Percentiles rank a stretch among this genome's conserved stretches.
These are phyloP conservation scores for Rhinella marina DNA, from an alignment of 2,797 vertebrate genomes.

Conservation along the genomic window DNA sequence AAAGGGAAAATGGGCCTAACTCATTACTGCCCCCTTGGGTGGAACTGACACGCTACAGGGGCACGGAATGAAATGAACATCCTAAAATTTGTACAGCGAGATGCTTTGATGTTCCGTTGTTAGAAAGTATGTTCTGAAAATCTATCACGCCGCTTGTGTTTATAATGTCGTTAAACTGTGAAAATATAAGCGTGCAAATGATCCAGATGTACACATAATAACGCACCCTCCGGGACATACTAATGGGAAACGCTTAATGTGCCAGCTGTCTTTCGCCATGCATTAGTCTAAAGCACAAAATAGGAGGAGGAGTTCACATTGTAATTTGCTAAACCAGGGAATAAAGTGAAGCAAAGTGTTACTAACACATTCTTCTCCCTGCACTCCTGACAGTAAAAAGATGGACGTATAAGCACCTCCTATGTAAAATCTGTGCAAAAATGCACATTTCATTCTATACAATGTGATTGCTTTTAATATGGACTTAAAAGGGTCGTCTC, in stretches of 20 bases:
- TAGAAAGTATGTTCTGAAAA: background rate
- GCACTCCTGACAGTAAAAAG: background rate
- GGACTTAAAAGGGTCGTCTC: too few relatives aligned
- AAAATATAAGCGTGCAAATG: conserved; percentile 23
- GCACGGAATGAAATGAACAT: background rate
- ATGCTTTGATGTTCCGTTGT: background rate
- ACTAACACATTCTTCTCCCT: background rate
- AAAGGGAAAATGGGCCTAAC: too few relatives aligned
- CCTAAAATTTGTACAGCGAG: background rate
- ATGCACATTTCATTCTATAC: background rate
- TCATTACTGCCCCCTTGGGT: background rate
- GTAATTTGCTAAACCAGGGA: background rate
- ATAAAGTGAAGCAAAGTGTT: background rate
- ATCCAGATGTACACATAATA: conserved; percentile 26
- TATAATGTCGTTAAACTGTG: conserved; percentile 31
- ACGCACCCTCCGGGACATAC: conserved; percentile 12
- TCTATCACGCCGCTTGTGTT: conserved; percentile 6
- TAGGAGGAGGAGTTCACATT: background rate
- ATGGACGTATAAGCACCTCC: background rate
- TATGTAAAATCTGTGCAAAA: background rate
- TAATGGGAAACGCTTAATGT: conserved; percentile 39
- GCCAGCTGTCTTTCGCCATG: conserved; percentile 25
- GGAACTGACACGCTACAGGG: background rate
- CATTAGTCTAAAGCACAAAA: background rate
- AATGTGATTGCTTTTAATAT: background rate